Percentiles rank a stretch among this genome's conserved stretches.
Conservation (phyloP, 1,140 invertebrate genomes). For the Zaprionus nigranus region DNA sequence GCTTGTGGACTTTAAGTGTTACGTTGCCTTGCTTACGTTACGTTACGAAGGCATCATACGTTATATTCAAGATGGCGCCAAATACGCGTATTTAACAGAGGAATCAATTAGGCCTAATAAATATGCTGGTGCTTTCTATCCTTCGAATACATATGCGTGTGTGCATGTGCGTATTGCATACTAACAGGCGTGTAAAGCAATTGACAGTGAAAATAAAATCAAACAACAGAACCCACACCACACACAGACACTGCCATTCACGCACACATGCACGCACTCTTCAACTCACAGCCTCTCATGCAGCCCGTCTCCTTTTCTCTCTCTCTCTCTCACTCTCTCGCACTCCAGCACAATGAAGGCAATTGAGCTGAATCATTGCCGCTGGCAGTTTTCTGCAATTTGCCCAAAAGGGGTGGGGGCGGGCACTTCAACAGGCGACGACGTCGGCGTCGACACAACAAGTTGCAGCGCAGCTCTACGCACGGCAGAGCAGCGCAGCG, state of each 20-base stretch:
- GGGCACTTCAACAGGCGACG: constrained; percentile 46
- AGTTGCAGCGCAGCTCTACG: constrained; percentile 53
- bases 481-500: constrained; percentile 5
- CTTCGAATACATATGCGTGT: background rate
- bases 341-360: constrained; percentile 61
- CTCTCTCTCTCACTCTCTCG: background rate
- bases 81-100: constrained; percentile 49
- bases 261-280: background rate
- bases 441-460: constrained; percentile 58
- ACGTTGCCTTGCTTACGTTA: background rate
- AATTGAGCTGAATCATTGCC: constrained; percentile 80
- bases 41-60: background rate
- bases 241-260: constrained; percentile 26
- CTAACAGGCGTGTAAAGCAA: constrained; percentile 71
- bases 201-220: constrained; percentile 76
- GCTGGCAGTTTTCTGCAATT: constrained; percentile 73
- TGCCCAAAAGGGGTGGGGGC: constrained; percentile 18
- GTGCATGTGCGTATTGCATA: constrained; percentile 54
- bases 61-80: background rate
- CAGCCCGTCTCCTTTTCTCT: background rate
- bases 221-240: constrained; percentile 37
- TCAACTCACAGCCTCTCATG: background rate
- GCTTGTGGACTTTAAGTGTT: constrained; percentile 7
- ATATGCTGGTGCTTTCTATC: constrained; percentile 36
- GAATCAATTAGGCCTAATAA: constrained; percentile 74